Evolutionary conservation across 2,888 invertebrate species (phyloP).

Genomic region (Synanthedon andrenaeformis): DNA sequence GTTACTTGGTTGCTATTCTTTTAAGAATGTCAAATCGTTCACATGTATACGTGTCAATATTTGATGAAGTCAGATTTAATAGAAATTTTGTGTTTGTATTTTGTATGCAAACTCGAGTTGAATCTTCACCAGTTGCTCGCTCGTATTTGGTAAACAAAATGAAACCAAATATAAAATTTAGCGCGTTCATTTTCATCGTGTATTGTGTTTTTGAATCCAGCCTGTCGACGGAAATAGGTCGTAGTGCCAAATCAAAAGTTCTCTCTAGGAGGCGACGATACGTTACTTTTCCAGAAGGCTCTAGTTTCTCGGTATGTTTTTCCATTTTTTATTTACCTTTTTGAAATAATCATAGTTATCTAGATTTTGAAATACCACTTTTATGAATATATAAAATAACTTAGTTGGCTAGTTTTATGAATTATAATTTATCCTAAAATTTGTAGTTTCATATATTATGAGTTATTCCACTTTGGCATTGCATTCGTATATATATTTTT

Average conservation of each 20-base stretch:
- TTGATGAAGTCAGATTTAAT: no score
- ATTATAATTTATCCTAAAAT: no score
- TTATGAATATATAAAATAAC: no score
- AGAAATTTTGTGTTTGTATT: background rate
- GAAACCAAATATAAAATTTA: slow-evolving; percentile 10
- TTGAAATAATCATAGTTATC: no score
- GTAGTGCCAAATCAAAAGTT: slow-evolving; percentile 25
- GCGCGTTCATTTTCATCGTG: slow-evolving; percentile 9
- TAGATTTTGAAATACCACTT: no score
- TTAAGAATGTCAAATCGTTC: background rate
- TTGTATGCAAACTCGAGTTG: background rate
- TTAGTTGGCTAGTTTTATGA: no score
- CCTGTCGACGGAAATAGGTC: slow-evolving; percentile 9
- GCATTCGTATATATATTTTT: no score
- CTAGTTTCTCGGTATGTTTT: slow-evolving; percentile 75
- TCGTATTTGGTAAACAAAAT: slow-evolving; percentile 2
- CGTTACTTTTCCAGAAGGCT: slow-evolving; percentile 78
- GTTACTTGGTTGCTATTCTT: background rate
- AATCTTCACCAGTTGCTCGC: no score
- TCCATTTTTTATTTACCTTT: slow-evolving; percentile 3
- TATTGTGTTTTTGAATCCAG: slow-evolving; percentile 9
- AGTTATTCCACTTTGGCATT: no score
- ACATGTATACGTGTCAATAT: no score
- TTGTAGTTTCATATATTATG: no score
- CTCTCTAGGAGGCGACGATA: slow-evolving; percentile 73